A percentile compares a stretch with the other conserved stretches of the same genome.
These are phyloP conservation scores for Hemichromis elongatus DNA, from an alignment of 2,113 vertebrate species.

Conservation along the genomic window DNA sequence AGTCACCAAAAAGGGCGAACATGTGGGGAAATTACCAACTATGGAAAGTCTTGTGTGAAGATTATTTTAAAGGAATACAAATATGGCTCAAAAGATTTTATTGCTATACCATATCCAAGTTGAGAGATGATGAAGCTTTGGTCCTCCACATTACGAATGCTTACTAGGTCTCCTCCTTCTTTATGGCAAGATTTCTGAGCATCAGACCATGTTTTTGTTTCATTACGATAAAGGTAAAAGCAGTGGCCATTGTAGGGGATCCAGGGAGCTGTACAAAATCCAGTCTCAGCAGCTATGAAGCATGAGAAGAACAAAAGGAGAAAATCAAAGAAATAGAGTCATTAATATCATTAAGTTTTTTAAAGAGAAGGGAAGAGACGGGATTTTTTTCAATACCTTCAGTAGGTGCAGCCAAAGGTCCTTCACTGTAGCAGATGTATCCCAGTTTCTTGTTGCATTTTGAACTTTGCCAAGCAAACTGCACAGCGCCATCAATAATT, in stretches of 20 bases:
- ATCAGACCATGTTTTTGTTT: slow-evolving; percentile 79
- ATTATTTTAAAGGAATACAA: neutral
- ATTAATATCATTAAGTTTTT: neutral
- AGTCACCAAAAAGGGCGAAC: too few species aligned
- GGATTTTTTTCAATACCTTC: neutral
- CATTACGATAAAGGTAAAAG: slow-evolving; percentile 76
- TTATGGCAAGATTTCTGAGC: slow-evolving; percentile 79
- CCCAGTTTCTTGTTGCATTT: slow-evolving; percentile 80
- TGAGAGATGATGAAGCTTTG: slow-evolving; percentile 87
- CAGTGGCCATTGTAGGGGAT: slow-evolving; percentile 84
- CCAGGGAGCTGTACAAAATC: slow-evolving; percentile 80
- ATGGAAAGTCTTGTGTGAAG: neutral
- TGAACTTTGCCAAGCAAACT: slow-evolving; percentile 80
- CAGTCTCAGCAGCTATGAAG: slow-evolving; percentile 28
- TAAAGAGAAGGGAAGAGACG: neutral
- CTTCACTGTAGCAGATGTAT: slow-evolving; percentile 86
- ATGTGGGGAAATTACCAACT: too few species aligned
- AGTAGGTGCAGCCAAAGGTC: slow-evolving; percentile 5
- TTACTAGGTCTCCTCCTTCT: slow-evolving; percentile 82
- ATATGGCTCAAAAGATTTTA: neutral
- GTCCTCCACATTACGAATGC: slow-evolving; percentile 84
- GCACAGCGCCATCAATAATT: slow-evolving; percentile 71
- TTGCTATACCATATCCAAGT: slow-evolving; percentile 83
- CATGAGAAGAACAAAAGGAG: neutral
- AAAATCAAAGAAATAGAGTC: neutral